Conservation (phyloP, 2,797 vertebrate species). For the Arnoldichthys spilopterus region DNA sequence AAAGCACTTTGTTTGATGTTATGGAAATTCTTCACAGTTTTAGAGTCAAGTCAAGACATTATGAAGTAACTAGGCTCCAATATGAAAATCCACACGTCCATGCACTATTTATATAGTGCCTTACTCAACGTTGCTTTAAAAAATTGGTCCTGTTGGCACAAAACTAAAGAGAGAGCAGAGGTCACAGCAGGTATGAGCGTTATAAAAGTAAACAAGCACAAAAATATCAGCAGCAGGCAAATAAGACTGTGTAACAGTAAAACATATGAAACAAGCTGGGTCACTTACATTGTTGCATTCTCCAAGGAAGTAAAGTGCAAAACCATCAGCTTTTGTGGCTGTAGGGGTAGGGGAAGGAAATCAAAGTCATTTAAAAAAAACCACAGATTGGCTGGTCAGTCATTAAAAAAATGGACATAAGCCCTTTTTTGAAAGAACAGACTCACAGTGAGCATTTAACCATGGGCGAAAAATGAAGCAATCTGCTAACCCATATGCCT, state of each 20-base stretch:
- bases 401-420: neutral
- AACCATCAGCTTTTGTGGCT: conserved; percentile 99
- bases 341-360: conserved; percentile 48
- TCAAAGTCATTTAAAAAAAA: neutral
- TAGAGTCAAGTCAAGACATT: conserved; percentile 5
- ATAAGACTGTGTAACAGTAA: neutral
- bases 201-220: neutral
- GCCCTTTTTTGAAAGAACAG: neutral
- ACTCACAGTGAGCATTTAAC: neutral
- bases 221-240: neutral
- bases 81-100: neutral
- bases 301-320: conserved; percentile 99
- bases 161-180: too few species aligned
- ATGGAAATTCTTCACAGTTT: conserved; percentile 32
- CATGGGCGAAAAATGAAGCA: neutral
- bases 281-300: conserved; percentile 99
- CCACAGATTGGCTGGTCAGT: neutral
- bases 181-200: too few species aligned
- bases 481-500: conserved; percentile 18
- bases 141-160: too few species aligned
- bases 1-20: conserved; percentile 25
- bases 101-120: too few species aligned
- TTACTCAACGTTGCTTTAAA: too few species aligned
- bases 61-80: neutral
- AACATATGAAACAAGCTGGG: neutral